Conservation (phyloP, 2,113 vertebrate genomes). For the human region DNA sequence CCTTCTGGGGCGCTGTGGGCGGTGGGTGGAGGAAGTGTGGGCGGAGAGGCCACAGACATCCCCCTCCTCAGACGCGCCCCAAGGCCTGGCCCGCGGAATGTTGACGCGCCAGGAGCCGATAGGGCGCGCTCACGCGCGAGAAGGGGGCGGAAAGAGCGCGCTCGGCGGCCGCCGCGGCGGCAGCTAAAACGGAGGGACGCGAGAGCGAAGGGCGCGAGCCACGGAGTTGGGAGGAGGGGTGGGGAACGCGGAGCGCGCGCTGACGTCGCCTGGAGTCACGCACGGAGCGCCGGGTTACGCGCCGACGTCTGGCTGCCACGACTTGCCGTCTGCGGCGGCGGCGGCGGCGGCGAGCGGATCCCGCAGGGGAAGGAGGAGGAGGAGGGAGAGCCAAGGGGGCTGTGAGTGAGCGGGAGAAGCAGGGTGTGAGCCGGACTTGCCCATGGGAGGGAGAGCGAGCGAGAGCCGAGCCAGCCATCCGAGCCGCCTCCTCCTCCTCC, state of each 20-base stretch:
- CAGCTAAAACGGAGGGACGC: constrained; percentile 59
- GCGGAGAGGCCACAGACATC: not conserved
- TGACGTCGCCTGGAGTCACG: constrained; percentile 80
- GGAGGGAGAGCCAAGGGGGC: constrained; percentile 71
- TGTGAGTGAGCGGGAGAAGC: constrained; percentile 74
- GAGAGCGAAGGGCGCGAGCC: constrained; percentile 66
- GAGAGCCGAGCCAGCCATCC: constrained; percentile 67
- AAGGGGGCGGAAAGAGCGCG: constrained; percentile 24
- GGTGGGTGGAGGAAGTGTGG: not conserved
- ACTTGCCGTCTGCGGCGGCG: constrained; percentile 77
- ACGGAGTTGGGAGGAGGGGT: constrained; percentile 20
- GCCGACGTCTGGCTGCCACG: constrained; percentile 82
- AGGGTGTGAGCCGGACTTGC: constrained; percentile 63
- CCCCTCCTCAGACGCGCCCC: not conserved
- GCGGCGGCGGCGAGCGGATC: constrained; percentile 68
- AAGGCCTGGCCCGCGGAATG: constrained; percentile 60
- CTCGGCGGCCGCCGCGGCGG: constrained; percentile 41
- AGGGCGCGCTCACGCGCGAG: constrained; percentile 60
- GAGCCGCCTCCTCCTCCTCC: constrained; percentile 76
- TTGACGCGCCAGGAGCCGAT: constrained; percentile 36
- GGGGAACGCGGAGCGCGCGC: constrained; percentile 68
- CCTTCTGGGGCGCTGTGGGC: not conserved
- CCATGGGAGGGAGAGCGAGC: constrained; percentile 64
- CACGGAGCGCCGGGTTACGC: constrained; percentile 81
- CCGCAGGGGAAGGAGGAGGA: constrained; percentile 78